Evolutionary conservation across 2,113 vertebrate species (phyloP), one percentile per base, ranked within the genome.

Genomic region (Macquaria australasica): DNA sequence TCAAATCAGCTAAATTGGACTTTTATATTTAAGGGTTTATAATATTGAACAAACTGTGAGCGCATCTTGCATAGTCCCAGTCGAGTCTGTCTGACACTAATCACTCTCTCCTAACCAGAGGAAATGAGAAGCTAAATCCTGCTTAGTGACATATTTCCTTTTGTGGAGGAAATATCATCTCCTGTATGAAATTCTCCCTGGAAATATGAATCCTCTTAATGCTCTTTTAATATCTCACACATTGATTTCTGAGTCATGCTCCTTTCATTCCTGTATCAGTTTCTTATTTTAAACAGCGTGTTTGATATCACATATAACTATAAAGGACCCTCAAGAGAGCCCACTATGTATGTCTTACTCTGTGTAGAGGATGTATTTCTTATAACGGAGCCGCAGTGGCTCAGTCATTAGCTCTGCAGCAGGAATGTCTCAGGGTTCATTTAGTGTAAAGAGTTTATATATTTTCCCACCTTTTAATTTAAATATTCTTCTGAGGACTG

Each of bases 91-190:
- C 41, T 86, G 68, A 59, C 48, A 43, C 50, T 88, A 83, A 87
- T 89, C 82, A 41, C 71, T 58, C 48, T 76, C 41, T 76, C 21
- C 41, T 34, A 51, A 83, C 74, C 63, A 21, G 74, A 80, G 83
- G 59, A 82, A 86, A 82, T 64, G 75, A 88, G 83, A 73, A 70
- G 83, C 79, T 86, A 87, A 91, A 78, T 77, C 89, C 91, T 73
- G 83, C 81, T 89, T 66, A 71, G 79, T 55, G 79, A 77, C 81
- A 41, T 34, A 60, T 83, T 86, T 82, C 79, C 76, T 59, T 86
- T 85, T 77, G 83, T 88, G 67, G 37, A 21, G 56, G 72, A 88
- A 90, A 85, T 77, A 56, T 72, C 70, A 91, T 82, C 87, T 84
- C 55, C 64, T 85, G 64, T 62, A 71, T 79, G 71, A 83, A 83